phyloP scores from a whole-genome alignment of 2,113 vertebrate genomes.

The Myrmophylax atrothorax region DNA sequence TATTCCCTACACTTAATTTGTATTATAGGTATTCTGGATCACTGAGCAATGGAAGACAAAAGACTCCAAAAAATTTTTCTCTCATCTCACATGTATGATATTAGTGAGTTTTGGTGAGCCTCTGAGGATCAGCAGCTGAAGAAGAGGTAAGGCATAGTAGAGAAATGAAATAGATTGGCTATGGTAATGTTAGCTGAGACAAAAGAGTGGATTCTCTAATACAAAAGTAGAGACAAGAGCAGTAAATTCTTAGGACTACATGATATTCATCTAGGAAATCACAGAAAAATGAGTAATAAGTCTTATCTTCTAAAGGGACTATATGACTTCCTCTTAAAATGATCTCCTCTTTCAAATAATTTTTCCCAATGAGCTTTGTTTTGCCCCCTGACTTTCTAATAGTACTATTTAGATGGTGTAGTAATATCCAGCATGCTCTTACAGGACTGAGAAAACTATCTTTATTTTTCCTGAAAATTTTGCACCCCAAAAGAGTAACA shows the following conservation, averaged over 20 bases:
- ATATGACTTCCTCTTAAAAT: not conserved
- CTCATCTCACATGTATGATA: accelerated
- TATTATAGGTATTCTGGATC: not conserved
- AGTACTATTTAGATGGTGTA: not conserved
- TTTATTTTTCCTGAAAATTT: not conserved
- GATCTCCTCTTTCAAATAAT: not conserved
- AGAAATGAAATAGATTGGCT: not conserved
- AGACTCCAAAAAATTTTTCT: not conserved
- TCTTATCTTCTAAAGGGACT: not conserved
- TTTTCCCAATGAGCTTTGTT: not conserved
- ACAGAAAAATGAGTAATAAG: not conserved
- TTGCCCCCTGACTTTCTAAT: not conserved
- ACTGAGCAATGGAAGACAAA: not conserved
- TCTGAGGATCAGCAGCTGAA: not conserved
- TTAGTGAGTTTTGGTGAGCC: not conserved
- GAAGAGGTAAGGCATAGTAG: not conserved
- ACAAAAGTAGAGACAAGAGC: not conserved
- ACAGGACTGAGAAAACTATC: not conserved
- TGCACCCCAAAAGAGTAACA: not conserved
- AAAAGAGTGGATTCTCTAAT: not conserved
- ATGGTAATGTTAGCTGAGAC: not conserved
- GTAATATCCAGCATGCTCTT: not conserved
- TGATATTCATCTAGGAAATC: not conserved
- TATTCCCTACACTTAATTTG: not conserved
- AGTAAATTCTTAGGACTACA: not conserved